These are phyloP conservation scores for Empis livida DNA, from an alignment of 2,888 invertebrate genomes.

Conservation along the genomic window DNA sequence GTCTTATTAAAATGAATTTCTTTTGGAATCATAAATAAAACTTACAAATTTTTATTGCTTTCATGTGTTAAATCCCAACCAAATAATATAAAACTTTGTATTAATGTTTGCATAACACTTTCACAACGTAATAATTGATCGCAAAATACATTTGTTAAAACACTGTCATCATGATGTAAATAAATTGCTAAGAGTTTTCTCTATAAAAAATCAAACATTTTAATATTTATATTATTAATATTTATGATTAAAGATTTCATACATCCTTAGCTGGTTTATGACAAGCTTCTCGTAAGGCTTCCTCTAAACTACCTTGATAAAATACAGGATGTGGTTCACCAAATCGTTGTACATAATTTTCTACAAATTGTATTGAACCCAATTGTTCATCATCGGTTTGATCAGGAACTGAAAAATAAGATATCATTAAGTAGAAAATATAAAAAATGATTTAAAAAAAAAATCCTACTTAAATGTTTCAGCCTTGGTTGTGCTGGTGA, in stretches of 20 bases:
- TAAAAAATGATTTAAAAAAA: no score
- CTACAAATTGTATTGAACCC: slow-evolving; percentile 75
- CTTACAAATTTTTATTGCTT: slow-evolving; percentile 68
- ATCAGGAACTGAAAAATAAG: slow-evolving; percentile 56
- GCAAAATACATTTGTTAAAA: slow-evolving; percentile 93
- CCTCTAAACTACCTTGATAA: slow-evolving; percentile 81
- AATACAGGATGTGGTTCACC: slow-evolving; percentile 81
- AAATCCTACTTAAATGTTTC: slow-evolving; percentile 60
- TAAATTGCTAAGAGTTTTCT: slow-evolving; percentile 88
- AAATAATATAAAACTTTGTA: slow-evolving; percentile 84
- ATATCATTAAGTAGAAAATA: background rate
- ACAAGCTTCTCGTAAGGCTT: slow-evolving; percentile 83
- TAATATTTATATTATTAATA: no score
- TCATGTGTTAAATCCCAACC: slow-evolving; percentile 94
- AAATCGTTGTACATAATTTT: slow-evolving; percentile 64
- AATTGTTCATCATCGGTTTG: slow-evolving; percentile 72
- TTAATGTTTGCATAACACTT: slow-evolving; percentile 76
- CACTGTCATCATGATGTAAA: slow-evolving; percentile 91
- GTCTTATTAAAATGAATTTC: no score
- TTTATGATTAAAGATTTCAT: no score
- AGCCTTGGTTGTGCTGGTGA: slow-evolving; percentile 54
- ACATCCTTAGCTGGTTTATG: slow-evolving; percentile 83
- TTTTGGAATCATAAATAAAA: slow-evolving; percentile 3
- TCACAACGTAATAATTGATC: slow-evolving; percentile 87
- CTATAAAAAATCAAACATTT: no score